Evolutionary conservation across 2,888 invertebrate genomes (phyloP).

Genomic region (Hemithea aestivaria): DNA sequence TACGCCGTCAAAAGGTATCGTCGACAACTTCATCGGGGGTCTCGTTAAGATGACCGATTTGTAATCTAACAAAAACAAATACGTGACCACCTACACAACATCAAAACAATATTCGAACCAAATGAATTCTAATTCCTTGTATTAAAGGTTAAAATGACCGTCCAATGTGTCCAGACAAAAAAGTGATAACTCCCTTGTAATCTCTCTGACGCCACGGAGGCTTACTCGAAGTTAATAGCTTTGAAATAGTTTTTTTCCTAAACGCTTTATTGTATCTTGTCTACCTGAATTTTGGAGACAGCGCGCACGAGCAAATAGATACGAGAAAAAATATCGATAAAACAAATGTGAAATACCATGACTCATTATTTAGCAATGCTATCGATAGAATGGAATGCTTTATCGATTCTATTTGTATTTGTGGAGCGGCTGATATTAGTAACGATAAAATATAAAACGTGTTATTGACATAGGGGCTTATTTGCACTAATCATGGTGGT

Average conservation of each 20-base stretch:
- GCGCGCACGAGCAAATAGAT: constrained; percentile 44
- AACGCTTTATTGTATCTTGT: constrained; percentile 67
- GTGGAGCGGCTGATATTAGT: constrained; percentile 25
- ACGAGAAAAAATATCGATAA: constrained; percentile 50
- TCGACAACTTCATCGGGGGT: constrained; percentile 56
- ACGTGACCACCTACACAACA: constrained; percentile 61
- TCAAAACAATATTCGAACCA: constrained; percentile 18
- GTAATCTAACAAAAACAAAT: constrained; percentile 70
- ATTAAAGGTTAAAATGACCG: constrained; percentile 30
- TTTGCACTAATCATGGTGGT: no score
- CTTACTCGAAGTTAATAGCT: constrained; percentile 73
- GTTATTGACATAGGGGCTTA: constrained; percentile 3
- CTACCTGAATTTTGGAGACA: constrained; percentile 72
- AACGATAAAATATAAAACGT: neutral
- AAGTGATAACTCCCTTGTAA: constrained; percentile 75
- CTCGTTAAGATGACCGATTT: constrained; percentile 60
- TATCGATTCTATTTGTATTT: constrained; percentile 50
- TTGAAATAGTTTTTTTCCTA: constrained; percentile 63
- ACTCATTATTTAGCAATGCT: constrained; percentile 55
- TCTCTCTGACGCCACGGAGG: constrained; percentile 73
- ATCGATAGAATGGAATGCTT: constrained; percentile 47
- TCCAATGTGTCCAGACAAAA: constrained; percentile 42
- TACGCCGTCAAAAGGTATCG: constrained; percentile 27
- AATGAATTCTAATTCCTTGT: constrained; percentile 30
- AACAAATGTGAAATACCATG: constrained; percentile 27